Base-by-base conservation (phyloP, 2,888 invertebrate species). In the Torymus aiolomorphi region DNA sequence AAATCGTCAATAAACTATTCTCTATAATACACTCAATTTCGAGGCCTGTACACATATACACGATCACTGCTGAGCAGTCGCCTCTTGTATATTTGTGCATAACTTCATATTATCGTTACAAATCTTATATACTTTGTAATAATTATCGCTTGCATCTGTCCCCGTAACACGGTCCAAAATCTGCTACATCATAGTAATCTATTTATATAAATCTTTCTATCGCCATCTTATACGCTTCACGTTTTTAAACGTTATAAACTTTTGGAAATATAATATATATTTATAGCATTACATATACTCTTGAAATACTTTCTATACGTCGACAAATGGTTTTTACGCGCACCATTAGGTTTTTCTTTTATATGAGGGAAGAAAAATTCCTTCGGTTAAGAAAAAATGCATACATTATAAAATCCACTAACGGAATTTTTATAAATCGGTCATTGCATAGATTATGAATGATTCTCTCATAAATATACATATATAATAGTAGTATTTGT, bases 1-100 rank as follows among this genome's bases (percentile, higher is more conserved):
- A 71, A 80, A 80, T 74, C 62, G 76, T 49, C 57, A 70, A 67
- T 81, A 75, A 81, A 71, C 78, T 78, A 82, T 83, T 73, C 24
- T 84, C 82, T 87, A 87, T 86, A 85, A 87, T 87, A 87, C 86
- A 87, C 82, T 81, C 69, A 57, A 81, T 84, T 81, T 77, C 82
- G 76, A 83, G 84, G 84, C 82, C 84, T 87, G 83, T 86, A 86
- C 85, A 85, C 80, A 80, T 83, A 84, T 63, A 82, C 70, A 67
- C 63, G 78, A 76, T 83, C 78, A 65, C 83, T 85, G 83, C 83
- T 84, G 83, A 56, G 84, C 84, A 84, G 84, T 80, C 54, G 67
- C 20, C 61, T 69, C 72, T 72, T 80, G 73, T 78, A 81, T 81
- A 78, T 65, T 67, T 66, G 81, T 82, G 74, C 76, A 76, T 74